These are phyloP conservation scores for Cryptoprocta ferox DNA, from an alignment of 2,797 vertebrate genomes.

Conservation along the genomic window DNA sequence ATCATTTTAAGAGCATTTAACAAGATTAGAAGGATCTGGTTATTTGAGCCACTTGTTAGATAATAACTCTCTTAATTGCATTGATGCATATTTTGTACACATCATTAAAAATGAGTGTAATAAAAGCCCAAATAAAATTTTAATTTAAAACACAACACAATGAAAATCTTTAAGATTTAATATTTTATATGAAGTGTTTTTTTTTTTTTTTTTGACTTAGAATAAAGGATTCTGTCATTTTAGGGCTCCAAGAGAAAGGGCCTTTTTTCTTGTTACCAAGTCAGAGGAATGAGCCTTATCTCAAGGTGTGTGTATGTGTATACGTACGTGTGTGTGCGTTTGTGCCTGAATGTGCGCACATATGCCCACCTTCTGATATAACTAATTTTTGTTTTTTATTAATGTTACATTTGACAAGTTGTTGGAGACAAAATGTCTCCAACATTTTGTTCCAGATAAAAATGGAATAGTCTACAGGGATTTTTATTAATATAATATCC, in stretches of 20 bases:
- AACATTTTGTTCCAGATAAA: too few relatives aligned
- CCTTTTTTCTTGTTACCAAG: neutral
- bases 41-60: slow-evolving; percentile 47
- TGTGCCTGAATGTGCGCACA: neutral
- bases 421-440: too few relatives aligned
- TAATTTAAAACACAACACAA: slow-evolving; percentile 31
- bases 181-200: neutral
- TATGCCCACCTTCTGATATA: slow-evolving; percentile 12
- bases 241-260: neutral
- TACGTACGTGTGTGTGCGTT: too few relatives aligned
- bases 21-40: slow-evolving; percentile 25
- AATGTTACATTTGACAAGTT: neutral
- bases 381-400: slow-evolving; percentile 37
- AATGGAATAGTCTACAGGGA: neutral
- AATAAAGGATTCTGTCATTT: slow-evolving; percentile 33
- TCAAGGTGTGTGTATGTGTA: neutral
- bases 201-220: neutral
- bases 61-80: neutral
- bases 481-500: slow-evolving; percentile 36
- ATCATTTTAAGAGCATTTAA: slow-evolving; percentile 61
- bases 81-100: slow-evolving; percentile 22
- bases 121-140: slow-evolving; percentile 50
- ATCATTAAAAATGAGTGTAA: slow-evolving; percentile 59
- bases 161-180: slow-evolving; percentile 44
- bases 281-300: slow-evolving; percentile 25